Percentiles rank a stretch among this genome's conserved stretches.
Conservation (phyloP, 2,888 invertebrate genomes). For the Esperia sulphurella region DNA sequence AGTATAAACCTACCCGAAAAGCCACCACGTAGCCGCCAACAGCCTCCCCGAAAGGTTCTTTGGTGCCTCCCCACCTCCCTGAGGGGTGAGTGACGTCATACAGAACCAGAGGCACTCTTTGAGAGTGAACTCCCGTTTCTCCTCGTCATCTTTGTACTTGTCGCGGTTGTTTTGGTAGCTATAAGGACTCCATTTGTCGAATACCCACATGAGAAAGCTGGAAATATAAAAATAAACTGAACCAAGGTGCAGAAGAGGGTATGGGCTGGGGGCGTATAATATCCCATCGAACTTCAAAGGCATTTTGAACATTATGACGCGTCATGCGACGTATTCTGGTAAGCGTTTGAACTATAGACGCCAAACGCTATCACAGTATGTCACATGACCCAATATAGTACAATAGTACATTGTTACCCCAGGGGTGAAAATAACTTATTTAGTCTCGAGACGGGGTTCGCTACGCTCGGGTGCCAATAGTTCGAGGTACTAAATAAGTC, state of each 20-base stretch:
- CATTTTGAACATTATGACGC: too few species aligned
- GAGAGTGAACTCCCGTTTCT: conserved; percentile 95
- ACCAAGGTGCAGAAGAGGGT: background rate
- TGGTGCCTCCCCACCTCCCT: conserved; percentile 97
- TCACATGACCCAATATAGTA: too few species aligned
- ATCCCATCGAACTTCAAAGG: too few species aligned
- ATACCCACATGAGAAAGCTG: conserved; percentile 96
- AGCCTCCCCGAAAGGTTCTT: conserved; percentile 96
- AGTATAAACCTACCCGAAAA: conserved; percentile 85
- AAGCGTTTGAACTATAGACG: too few species aligned
- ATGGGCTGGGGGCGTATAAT: too few species aligned
- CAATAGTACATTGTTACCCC: too few species aligned
- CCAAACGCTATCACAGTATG: too few species aligned
- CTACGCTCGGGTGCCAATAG: too few species aligned
- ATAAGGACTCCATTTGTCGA: conserved; percentile 98
- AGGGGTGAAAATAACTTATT: too few species aligned
- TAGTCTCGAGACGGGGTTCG: too few species aligned
- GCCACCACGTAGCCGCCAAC: conserved; percentile 99
- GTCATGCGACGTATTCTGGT: too few species aligned
- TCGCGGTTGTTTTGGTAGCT: conserved; percentile 97
- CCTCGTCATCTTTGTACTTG: conserved; percentile 94
- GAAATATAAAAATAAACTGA: background rate
- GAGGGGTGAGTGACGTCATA: conserved; percentile 97
- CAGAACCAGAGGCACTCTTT: conserved; percentile 99
- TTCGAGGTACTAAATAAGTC: too few species aligned